A percentile compares a stretch with the other conserved stretches of the same genome.
Evolutionary conservation across 2,113 vertebrate species (phyloP).

Genomic region (Physeter macrocephalus): DNA sequence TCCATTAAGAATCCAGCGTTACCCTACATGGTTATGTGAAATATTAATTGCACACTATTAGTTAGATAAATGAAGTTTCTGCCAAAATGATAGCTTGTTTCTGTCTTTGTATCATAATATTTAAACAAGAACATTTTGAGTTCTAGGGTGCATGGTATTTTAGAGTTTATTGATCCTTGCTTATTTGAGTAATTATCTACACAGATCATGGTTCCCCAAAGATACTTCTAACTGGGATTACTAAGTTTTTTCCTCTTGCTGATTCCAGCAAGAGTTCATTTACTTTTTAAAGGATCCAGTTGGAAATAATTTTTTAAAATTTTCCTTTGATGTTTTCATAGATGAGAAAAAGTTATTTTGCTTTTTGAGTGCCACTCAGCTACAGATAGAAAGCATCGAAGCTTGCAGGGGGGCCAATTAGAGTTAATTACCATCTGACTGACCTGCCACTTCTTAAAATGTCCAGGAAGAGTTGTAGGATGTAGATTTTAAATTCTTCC

Average conservation of each 20-base stretch:
- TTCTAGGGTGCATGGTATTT: background rate
- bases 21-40: conserved; percentile 71
- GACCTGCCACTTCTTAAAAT: conserved; percentile 24
- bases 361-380: conserved; percentile 28
- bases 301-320: conserved; percentile 30
- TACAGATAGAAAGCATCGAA: conserved; percentile 39
- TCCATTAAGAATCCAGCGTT: conserved; percentile 75
- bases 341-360: conserved; percentile 41
- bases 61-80: conserved; percentile 68
- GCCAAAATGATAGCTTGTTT: conserved; percentile 23
- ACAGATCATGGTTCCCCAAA: background rate
- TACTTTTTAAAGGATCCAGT: conserved; percentile 54
- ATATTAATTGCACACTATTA: conserved; percentile 77
- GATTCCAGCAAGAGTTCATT: conserved; percentile 25
- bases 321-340: conserved; percentile 63
- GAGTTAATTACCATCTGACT: conserved; percentile 53
- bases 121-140: conserved; percentile 35
- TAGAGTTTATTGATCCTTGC: conserved; percentile 39
- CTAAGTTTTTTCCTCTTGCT: background rate
- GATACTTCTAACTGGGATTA: background rate
- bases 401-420: conserved; percentile 48
- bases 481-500: conserved; percentile 29
- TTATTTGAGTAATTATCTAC: conserved; percentile 52
- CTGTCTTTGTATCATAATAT: conserved; percentile 13
- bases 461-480: conserved; percentile 28